Evolutionary conservation across 2,113 vertebrate species (phyloP).

Genomic region (Microcebus ravelobensis): DNA sequence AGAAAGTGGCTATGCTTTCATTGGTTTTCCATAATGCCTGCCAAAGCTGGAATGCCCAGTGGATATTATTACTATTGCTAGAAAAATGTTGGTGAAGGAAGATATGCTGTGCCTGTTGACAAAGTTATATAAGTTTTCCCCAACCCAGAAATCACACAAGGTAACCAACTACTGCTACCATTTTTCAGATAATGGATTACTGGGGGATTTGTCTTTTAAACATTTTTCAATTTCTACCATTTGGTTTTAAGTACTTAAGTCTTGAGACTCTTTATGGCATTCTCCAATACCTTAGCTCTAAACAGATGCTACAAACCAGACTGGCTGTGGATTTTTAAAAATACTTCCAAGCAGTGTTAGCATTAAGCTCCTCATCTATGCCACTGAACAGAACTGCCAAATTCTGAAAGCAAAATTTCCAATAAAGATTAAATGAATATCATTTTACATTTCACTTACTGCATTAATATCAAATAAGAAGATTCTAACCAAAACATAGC

Average conservation of each 20-base stretch:
- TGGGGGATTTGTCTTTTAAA: neutral
- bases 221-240: constrained; percentile 24
- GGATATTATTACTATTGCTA: neutral
- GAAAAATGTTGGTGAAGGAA: neutral
- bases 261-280: constrained; percentile 3
- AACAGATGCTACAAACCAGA: constrained; percentile 74
- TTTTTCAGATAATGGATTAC: constrained; percentile 29
- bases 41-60: neutral
- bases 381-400: constrained; percentile 77
- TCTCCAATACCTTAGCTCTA: constrained; percentile 61
- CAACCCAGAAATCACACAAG: neutral
- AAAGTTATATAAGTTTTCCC: neutral
- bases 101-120: neutral
- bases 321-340: constrained; percentile 60
- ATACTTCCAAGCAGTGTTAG: constrained; percentile 75
- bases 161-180: neutral
- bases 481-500: constrained; percentile 70
- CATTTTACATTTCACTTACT: constrained; percentile 82
- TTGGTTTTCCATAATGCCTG: neutral
- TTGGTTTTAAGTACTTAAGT: constrained; percentile 48
- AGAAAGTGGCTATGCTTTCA: constrained; percentile 8
- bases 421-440: constrained; percentile 84
- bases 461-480: constrained; percentile 81
- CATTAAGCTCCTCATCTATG: constrained; percentile 80
- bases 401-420: constrained; percentile 81